These are phyloP conservation scores for Zoanthus sociatus DNA, from an alignment of 92 coral and sea anemone genomes.

Conservation along the genomic window DNA sequence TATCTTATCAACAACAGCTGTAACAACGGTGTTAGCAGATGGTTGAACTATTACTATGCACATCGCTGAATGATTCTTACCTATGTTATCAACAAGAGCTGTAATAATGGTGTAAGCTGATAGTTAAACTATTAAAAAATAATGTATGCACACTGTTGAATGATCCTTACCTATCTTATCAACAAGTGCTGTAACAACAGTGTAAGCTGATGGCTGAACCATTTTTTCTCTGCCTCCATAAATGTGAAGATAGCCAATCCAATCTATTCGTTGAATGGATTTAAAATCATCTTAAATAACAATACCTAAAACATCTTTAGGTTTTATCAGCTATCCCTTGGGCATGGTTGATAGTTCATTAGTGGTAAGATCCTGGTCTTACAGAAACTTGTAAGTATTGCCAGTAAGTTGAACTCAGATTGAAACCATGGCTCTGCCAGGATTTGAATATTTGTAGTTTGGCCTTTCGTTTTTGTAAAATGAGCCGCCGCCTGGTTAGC, in stretches of 20 bases:
- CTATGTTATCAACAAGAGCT: slow-evolving; percentile 67
- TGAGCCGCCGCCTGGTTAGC: too few species aligned
- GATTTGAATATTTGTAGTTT: too few species aligned
- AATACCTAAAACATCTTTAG: too few species aligned
- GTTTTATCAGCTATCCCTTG: too few species aligned
- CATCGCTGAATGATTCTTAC: neutral
- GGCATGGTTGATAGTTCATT: too few species aligned
- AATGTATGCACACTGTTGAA: neutral
- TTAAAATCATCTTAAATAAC: neutral
- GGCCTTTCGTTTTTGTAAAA: too few species aligned
- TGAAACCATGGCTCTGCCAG: too few species aligned
- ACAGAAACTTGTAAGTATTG: too few species aligned
- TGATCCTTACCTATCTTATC: slow-evolving; percentile 63
- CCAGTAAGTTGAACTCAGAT: too few species aligned
- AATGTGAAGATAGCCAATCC: slow-evolving; percentile 73
- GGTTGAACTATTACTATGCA: slow-evolving; percentile 10
- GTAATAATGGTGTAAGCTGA: slow-evolving; percentile 70
- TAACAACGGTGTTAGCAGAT: neutral
- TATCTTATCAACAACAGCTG: slow-evolving; percentile 34
- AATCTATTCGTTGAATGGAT: slow-evolving; percentile 32
- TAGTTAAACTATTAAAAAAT: neutral
- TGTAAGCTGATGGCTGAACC: slow-evolving; percentile 62
- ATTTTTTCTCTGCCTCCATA: slow-evolving; percentile 67
- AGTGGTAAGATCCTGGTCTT: too few species aligned
- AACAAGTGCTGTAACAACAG: slow-evolving; percentile 77